Percentiles rank a stretch among this genome's conserved stretches.
These are phyloP conservation scores for Capricornis sumatraensis DNA, from an alignment of 2,113 vertebrate species.

Conservation along the genomic window DNA sequence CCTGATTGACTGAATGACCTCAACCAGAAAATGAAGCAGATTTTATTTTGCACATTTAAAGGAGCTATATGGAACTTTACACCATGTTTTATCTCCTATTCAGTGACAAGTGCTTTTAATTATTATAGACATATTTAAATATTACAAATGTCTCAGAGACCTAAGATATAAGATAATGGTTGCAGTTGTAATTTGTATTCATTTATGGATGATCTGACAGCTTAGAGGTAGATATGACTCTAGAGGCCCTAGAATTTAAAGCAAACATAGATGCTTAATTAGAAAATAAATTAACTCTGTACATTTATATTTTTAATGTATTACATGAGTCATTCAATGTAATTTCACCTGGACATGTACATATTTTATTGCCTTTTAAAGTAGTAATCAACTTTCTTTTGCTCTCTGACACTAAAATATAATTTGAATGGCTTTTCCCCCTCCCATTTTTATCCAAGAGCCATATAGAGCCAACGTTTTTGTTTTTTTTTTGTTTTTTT, in stretches of 20 bases:
- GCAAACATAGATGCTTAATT: conserved; percentile 57
- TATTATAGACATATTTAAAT: conserved; percentile 70
- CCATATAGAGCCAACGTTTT: neutral
- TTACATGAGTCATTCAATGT: conserved; percentile 56
- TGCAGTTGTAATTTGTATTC: conserved; percentile 56
- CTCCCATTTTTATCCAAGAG: neutral
- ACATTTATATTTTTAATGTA: conserved; percentile 55
- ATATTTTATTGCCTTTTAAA: conserved; percentile 55
- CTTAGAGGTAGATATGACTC: conserved; percentile 17
- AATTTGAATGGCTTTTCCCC: neutral
- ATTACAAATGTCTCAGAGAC: conserved; percentile 52
- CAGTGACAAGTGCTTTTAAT: conserved; percentile 62
- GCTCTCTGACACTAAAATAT: neutral
- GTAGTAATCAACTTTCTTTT: conserved; percentile 10
- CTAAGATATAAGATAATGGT: conserved; percentile 51
- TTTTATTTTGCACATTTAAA: conserved; percentile 66
- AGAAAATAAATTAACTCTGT: conserved; percentile 53
- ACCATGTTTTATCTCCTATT: conserved; percentile 48
- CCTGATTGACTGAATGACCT: neutral
- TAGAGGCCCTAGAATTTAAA: conserved; percentile 50
- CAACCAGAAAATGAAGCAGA: neutral
- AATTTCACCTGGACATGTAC: neutral
- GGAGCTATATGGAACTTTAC: neutral
- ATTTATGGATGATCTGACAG: conserved; percentile 46
- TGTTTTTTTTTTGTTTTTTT: conserved; percentile 31